phyloP scores from a whole-genome alignment of 1,140 invertebrate genomes.

The Zelostemma sp. region DNA sequence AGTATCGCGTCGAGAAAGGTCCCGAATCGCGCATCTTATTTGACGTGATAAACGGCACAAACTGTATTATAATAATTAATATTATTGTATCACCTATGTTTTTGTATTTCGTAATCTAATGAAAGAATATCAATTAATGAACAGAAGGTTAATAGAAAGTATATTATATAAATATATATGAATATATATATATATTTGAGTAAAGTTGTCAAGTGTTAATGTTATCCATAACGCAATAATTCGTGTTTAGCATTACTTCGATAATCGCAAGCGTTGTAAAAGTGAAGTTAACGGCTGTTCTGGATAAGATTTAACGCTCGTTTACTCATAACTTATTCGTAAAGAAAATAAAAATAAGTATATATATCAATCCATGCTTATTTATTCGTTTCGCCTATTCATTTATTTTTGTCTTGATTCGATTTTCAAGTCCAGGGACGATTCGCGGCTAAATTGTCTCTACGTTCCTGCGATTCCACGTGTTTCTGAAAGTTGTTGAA shows the following conservation, averaged over 20 bases:
- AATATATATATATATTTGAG: constrained; percentile 65
- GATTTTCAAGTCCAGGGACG: background rate
- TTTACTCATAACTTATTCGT: constrained; percentile 70
- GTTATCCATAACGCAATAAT: constrained; percentile 60
- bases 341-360: constrained; percentile 68
- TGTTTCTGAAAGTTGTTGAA: constrained; percentile 1
- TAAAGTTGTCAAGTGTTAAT: constrained; percentile 63
- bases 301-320: constrained; percentile 66
- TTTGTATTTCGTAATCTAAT: constrained; percentile 69
- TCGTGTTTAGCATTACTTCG: constrained; percentile 50
- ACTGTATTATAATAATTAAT: constrained; percentile 64
- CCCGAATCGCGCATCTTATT: constrained; percentile 51
- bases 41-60: constrained; percentile 59
- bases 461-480: constrained; percentile 13
- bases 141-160: constrained; percentile 64
- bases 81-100: constrained; percentile 66
- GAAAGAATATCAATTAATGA: constrained; percentile 63
- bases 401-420: background rate
- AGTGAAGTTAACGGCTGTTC: constrained; percentile 41
- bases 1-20: constrained; percentile 59
- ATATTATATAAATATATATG: constrained; percentile 26
- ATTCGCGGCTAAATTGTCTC: constrained; percentile 6
- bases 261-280: constrained; percentile 15
- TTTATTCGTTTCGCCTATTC: background rate
- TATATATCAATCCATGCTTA: constrained; percentile 48